Conservation (phyloP, 2,888 invertebrate species). For the Pasiphila rectangulata region DNA sequence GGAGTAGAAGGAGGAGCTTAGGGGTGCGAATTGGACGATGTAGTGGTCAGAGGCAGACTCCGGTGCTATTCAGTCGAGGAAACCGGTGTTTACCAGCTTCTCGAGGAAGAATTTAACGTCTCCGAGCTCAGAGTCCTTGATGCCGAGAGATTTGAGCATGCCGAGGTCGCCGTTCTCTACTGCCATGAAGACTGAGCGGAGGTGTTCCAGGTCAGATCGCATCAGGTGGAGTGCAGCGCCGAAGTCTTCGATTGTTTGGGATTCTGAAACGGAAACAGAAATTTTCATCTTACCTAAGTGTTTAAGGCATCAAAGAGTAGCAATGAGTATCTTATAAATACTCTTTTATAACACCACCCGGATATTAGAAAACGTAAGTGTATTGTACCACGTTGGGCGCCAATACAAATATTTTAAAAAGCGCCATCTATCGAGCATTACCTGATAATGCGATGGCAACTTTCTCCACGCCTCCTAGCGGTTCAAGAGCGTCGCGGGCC, state of each 20-base stretch:
- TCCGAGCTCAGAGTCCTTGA: slow-evolving; percentile 96
- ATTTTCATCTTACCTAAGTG: neutral
- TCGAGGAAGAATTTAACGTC: slow-evolving; percentile 98
- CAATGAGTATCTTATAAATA: too few species aligned
- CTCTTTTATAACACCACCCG: too few species aligned
- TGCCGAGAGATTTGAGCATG: slow-evolving; percentile 95
- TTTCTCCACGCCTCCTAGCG: slow-evolving; percentile 95
- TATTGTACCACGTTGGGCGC: slow-evolving; percentile 25
- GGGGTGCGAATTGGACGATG: slow-evolving; percentile 83
- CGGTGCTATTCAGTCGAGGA: slow-evolving; percentile 93
- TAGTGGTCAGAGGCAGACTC: slow-evolving; percentile 87
- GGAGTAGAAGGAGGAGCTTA: slow-evolving; percentile 87
- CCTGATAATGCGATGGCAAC: slow-evolving; percentile 97
- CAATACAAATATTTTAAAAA: slow-evolving; percentile 21
- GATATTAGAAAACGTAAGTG: neutral
- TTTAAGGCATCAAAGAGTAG: too few species aligned
- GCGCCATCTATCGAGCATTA: slow-evolving; percentile 54
- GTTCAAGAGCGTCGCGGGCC: slow-evolving; percentile 94
- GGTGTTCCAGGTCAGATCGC: slow-evolving; percentile 94
- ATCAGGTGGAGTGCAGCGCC: slow-evolving; percentile 92
- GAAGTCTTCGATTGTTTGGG: slow-evolving; percentile 97
- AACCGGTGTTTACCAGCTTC: slow-evolving; percentile 96
- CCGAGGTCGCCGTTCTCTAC: slow-evolving; percentile 97
- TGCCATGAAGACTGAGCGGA: slow-evolving; percentile 96
- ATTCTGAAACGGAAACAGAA: slow-evolving; percentile 83